Evolutionary conservation across 2,113 vertebrate genomes (phyloP), one percentile per base, ranked within the genome.

Genomic region (Cottus gobio): DNA sequence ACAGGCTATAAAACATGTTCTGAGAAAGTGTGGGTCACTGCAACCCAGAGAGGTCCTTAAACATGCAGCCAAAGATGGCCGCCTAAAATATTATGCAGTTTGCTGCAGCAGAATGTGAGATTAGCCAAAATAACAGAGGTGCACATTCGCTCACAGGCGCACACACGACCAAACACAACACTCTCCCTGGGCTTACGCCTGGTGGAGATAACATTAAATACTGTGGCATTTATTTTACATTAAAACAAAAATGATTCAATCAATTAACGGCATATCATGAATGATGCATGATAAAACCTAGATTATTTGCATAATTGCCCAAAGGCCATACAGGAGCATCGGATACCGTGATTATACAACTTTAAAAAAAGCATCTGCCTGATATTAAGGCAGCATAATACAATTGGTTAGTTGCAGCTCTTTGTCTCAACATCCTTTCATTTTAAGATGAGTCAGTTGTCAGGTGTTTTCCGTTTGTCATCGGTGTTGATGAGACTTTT

Each of bases 251-350:
- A 4, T 2, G 7, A 54, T 8, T 28, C 28, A 15, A 30, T 57
- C 61, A 71, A 12, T 48, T 22, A 22, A 36, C 26, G 16, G 30
- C 24, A 46, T 12, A 15, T 15, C 9, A 65, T 48, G 58, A 60
- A 72, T 60, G 24, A 61, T 34, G 22, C 31, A 73, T 50, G n/a
- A 50, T 54, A 52, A 52, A 73, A 73, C 15, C 13, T 6, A 46
- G 66, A 31, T 44, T 3, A 11, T 11, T n/a, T 68, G 46, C 30
- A 50, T 54, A 10, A 18, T 69, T 69, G n/a, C 8, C 20, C 54
- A 26, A 48, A n/a, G 26, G 20, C 28, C 5, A 44, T 42, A 52
- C n/a, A 37, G 7, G 1, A 46, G 28, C 7, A 44, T 2, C 22
- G 13, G 15, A 75, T 28, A 30, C 18, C 11, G 26, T 22, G 2